Evolutionary conservation across 2,888 invertebrate genomes (phyloP), one percentile per base, ranked within the genome.

Genomic region (Liopterus haemorrhoidalis): DNA sequence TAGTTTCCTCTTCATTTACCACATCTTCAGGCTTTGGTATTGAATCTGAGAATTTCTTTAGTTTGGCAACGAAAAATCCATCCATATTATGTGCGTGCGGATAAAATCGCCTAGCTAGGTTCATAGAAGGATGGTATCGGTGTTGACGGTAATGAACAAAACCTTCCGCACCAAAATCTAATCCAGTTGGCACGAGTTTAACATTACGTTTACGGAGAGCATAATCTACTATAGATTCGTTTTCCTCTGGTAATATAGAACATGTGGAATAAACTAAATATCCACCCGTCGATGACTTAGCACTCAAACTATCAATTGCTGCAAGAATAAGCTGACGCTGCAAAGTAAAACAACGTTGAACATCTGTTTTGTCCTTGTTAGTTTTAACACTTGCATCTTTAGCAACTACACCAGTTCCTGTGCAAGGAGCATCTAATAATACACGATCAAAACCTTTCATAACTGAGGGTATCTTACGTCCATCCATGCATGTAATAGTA

Each of bases 21-120:
- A 72, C 70, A 48, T 70, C 68, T 30, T 68, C 70, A 51, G 70
- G 70, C 57, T 70, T 67, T 3, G 73, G 72, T 70, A 78, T 73
- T 27, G 79, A 75, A 70, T 95, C 91, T 0, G 90, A 91, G 65
- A 95, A 86, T 64, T 99, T 99, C 70, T 94, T 93, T 9, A 99
- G 68, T 70, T 99, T 99, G 1, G 96, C 96, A 2, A 99, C 95
- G 71, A 85, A 99, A 69, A 99, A 99, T 3, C 99, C 99, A 70
- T 99, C 99, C 87, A 99, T 91, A 65, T 99, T 99, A 65, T 99
- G 94, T 2, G 87, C 85, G 65, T 99, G 99, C 0, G 99, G 99
- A 70, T 99, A 99, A 70, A 91, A 95, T 39, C 99, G 75, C 63
- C 82, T 79, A 0, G 93, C 87, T 46, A 91, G 68, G 61, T 89